Conservation (phyloP, 2,113 vertebrate species). For the Bos javanicus region DNA sequence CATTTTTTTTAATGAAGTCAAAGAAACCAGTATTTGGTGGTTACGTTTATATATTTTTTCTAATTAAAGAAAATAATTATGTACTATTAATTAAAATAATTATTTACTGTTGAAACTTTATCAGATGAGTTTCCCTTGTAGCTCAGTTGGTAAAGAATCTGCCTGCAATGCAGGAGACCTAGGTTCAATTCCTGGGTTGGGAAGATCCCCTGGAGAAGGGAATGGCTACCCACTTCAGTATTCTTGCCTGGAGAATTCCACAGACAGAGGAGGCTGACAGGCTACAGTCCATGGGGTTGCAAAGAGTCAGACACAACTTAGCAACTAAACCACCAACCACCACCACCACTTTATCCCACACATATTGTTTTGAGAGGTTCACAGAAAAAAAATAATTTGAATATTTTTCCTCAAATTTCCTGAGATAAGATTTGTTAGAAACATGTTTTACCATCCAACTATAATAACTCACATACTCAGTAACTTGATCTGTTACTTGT, state of each 20-base stretch:
- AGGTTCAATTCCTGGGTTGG: background rate
- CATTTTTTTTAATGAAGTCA: background rate
- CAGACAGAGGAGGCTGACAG: background rate
- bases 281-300: background rate
- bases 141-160: background rate
- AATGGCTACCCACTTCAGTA: background rate
- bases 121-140: background rate
- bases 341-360: background rate
- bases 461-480: background rate
- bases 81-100: background rate
- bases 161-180: background rate
- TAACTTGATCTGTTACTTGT: background rate
- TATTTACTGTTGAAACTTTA: background rate
- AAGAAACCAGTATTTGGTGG: background rate
- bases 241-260: background rate
- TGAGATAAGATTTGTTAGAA: background rate
- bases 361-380: background rate
- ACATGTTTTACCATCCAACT: background rate
- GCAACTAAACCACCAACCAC: background rate
- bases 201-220: background rate
- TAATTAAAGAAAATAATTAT: background rate
- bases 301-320: background rate
- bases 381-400: background rate
- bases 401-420: background rate
- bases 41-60: background rate